Conservation (phyloP, 2,113 vertebrate species). For the Hyla sarda region DNA sequence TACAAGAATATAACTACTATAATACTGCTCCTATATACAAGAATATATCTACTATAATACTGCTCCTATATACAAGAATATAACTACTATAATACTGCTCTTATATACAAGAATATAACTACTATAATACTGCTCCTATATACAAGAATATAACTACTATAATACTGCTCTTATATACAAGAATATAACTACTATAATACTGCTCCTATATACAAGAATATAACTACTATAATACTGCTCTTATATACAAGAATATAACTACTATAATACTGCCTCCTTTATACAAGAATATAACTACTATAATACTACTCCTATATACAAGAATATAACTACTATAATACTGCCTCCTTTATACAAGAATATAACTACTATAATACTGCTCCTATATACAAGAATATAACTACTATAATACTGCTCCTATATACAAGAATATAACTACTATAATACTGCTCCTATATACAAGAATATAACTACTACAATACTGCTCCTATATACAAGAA, state of each 20-base stretch:
- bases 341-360: not conserved
- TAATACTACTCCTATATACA: not conserved
- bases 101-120: constrained; percentile 19
- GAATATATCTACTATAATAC: constrained; percentile 11
- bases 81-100: not conserved
- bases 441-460: not conserved
- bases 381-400: not conserved
- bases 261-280: too few relatives aligned
- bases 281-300: too few relatives aligned
- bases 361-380: not conserved
- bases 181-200: too few relatives aligned
- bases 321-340: constrained; percentile 21
- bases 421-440: constrained; percentile 3
- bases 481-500: not conserved
- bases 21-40: not conserved
- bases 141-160: constrained; percentile 21
- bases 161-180: not conserved
- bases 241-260: too few relatives aligned
- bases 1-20: constrained; percentile 2
- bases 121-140: constrained; percentile 11
- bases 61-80: not conserved
- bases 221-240: not conserved
- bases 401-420: constrained; percentile 14
- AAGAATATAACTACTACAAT: constrained; percentile 13
- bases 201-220: not conserved